phyloP scores from a whole-genome alignment of 2,888 invertebrate genomes.

The Pachydiplax longipennis region DNA sequence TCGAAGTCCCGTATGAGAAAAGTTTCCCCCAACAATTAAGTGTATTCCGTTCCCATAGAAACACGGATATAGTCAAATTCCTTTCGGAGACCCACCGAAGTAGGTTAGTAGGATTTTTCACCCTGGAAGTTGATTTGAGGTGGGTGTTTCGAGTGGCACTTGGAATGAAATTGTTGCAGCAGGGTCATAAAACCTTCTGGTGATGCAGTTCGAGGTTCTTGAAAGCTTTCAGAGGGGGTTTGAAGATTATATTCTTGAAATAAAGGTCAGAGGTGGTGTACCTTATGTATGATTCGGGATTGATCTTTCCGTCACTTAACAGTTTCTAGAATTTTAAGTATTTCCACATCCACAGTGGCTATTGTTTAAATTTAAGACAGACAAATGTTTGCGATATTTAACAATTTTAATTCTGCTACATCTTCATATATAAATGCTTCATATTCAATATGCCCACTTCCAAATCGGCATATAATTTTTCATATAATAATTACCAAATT shows the following conservation, averaged over 20 bases:
- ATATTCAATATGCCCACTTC: too few species aligned
- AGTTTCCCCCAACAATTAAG: constrained; percentile 24
- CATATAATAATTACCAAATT: too few species aligned
- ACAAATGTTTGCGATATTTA: too few species aligned
- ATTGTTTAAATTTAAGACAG: too few species aligned
- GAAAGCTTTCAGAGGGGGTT: background rate
- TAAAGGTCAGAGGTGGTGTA: background rate
- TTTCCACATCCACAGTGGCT: too few species aligned
- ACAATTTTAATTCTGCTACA: too few species aligned
- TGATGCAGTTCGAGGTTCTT: background rate
- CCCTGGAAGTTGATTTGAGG: background rate
- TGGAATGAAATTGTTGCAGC: background rate
- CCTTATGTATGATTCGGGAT: too few species aligned
- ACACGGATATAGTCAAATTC: background rate
- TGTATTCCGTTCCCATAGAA: constrained; percentile 30
- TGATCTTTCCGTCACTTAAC: too few species aligned
- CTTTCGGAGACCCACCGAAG: background rate
- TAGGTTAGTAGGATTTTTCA: background rate
- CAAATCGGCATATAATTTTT: too few species aligned
- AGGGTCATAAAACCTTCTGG: background rate
- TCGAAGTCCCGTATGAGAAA: background rate
- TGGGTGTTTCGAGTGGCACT: background rate
- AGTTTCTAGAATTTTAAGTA: too few species aligned
- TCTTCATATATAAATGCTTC: too few species aligned
- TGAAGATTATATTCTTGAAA: background rate